A percentile compares a stretch with the other conserved stretches of the same genome.
Conservation (phyloP, 2,888 invertebrate species). For the Eupithecia insigniata region DNA sequence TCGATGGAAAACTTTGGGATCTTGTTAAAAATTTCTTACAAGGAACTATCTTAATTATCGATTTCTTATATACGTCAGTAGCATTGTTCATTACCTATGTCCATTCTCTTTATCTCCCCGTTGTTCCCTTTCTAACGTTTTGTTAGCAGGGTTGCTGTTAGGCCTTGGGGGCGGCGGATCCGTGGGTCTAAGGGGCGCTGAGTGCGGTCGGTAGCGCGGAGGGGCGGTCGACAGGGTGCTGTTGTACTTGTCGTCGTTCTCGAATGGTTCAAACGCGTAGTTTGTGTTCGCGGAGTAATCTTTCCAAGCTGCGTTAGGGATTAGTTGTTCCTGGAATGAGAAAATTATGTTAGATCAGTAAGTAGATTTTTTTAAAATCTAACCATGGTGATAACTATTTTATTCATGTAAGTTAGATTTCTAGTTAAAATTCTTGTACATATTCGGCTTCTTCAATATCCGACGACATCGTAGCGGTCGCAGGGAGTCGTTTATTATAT, state of each 20-base stretch:
- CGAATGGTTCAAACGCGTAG: conserved; percentile 95
- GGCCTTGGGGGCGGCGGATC: conserved; percentile 56
- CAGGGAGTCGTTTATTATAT: no score
- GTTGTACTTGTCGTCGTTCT: conserved; percentile 89
- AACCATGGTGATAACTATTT: no score
- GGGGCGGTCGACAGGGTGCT: conserved; percentile 60
- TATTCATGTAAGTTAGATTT: no score
- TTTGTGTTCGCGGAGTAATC: conserved; percentile 94
- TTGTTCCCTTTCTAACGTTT: conserved; percentile 5
- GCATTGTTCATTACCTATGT: neutral
- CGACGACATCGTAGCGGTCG: no score
- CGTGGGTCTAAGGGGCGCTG: conserved; percentile 50
- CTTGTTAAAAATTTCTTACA: no score
- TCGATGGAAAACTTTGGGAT: no score
- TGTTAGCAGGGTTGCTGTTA: conserved; percentile 27
- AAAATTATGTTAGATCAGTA: neutral
- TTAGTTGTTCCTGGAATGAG: conserved; percentile 89
- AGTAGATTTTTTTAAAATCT: no score
- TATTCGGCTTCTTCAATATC: no score
- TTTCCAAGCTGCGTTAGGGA: conserved; percentile 94
- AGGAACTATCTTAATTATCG: no score
- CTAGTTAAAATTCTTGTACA: no score
- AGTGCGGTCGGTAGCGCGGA: conserved; percentile 41
- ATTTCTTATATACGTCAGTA: no score
- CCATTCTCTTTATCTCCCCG: conserved; percentile 1